Evolutionary conservation across 2,797 vertebrate genomes (phyloP), one percentile per base, ranked within the genome.

Genomic region (Alfaro cultratus): DNA sequence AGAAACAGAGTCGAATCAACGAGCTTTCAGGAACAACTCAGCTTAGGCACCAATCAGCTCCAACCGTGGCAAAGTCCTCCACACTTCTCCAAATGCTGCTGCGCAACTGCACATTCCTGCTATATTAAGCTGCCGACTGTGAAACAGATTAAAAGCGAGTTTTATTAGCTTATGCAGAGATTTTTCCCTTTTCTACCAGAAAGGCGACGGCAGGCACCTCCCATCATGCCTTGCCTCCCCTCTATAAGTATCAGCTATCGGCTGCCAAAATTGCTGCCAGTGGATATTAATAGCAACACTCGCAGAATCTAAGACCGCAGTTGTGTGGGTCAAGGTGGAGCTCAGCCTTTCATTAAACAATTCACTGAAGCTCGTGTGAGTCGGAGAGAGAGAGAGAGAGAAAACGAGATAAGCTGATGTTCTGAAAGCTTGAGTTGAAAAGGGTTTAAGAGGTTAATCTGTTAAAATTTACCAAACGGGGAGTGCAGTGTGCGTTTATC

Each of bases 281-380:
- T 29, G 89, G 92, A 89, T 95, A 95, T 95, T 95, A 94, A 93
- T 95, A 95, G 93, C 89, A 90, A 89, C 91, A 90, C 94, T 90
- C 85, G 70, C 84, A 87, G 86, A 88, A 92, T 94, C 87, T 87
- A 93, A 92, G 49, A 93, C 91, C 91, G 88, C 92, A 94, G 94
- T 94, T 94, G 93, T 94, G 94, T 93, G 87, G 93, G 91, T 93
- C 92, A 91, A 93, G 87, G 86, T 90, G 78, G 82, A 92, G 89
- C 89, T 89, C 80, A 39, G 85, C 26, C 71, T 89, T 62, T 87
- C 83, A 90, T 92, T 92, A 91, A 93, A 93, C 87, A 91, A 87
- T 82, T 80, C 81, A 78, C 85, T 80, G 88, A 84, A 83, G 89
- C 79, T 81, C 80, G 47, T 87, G 84, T 15, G 68, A 79, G 21